Evolutionary conservation across 2,113 vertebrate genomes (phyloP), one percentile per base, ranked within the genome.

Genomic region (Callaeas wilsoni): DNA sequence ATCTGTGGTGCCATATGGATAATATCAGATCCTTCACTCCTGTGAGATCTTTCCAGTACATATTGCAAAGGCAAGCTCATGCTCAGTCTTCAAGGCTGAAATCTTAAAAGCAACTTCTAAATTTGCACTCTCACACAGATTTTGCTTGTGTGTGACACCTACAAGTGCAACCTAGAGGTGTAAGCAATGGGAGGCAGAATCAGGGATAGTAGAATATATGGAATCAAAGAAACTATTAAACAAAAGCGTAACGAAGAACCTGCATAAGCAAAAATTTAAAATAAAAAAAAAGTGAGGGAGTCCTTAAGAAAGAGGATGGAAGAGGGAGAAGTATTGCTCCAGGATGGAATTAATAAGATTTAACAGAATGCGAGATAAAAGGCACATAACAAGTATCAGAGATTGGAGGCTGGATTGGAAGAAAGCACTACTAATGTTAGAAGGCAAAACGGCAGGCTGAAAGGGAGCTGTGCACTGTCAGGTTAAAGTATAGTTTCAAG

Each of bases 1-100:
- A 93, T 94, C 87, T 96, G 90, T 59, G 37, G 16, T 93, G 82
- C 94, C 94, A 94, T 96, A 96, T 96, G 95, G 96, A 77, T 95
- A 93, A 77, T 77, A 93, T 55, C 75, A 91, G 75, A 88, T 96
- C 68, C 87, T 83, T 84, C 33, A 63, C 63, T 96, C 76, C 50
- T 80, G 50, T 86, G 39, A 90, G 82, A 84, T 91, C 75, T 94
- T 94, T 67, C 75, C 47, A 47, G 26, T 73, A 42, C 7, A 5
- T 41, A 41, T 55, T 88, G 63, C 55, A 86, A 88, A 90, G 71
- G 12, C 87, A 96, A 87, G 59, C 42, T 85, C 44, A 49, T 32
- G 23, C 74, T 95, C n/a, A 7, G 79, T 87, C 78, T 87, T 85
- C 76, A 88, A 80, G 90, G 68, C 75, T 75, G 78, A 60, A 76